Evolutionary conservation across 2,888 invertebrate genomes (phyloP), one percentile per base, ranked within the genome.

Genomic region (Hetaerina titia): DNA sequence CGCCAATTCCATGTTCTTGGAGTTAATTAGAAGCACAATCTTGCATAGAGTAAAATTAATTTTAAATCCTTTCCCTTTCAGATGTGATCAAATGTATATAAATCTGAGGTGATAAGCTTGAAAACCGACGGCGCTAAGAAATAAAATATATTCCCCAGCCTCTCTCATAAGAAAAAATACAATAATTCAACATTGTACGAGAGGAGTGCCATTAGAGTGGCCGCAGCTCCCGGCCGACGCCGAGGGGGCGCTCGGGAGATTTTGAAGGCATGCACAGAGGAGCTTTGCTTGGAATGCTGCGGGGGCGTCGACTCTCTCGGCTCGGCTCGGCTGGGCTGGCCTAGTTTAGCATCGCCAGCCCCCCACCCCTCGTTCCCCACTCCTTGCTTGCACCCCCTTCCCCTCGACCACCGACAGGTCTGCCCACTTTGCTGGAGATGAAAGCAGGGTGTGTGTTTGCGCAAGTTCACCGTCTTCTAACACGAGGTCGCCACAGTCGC

Each of bases 401-500:
- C 45, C 56, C 8, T 13, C 7, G 11, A 19, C 88, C 45, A 11
- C 56, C 45, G 45, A 88, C 88, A 88, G 88, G 88, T 88, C 88
- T 88, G 88, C 88, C 88, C 88, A 88, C 45, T 56, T 88, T 13
- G 31, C 88, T n/a, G 0, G 31, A 13, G 88, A 11, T 45, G 88
- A 56, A 15, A 56, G 88, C 17, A n/a, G 88, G 22, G 45, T 13
- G 19, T 31, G 45, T 13, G 88, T n/a, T 81, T 81, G 81, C 81
- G 22, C 81, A n/a, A 19, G 81, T 81, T 81, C 22, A 13, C 81
- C 81, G n/a, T 81, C n/a, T 13, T 22, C 81, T 4, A 81, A n/a
- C 31, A n/a, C n/a, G 81, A n/a, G n/a, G 81, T 81, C n/a, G n/a
- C 81, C 81, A 81, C 81, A 19, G 31, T 81, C 81, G 81, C 81